These are phyloP conservation scores for Sebastes alutus DNA, from an alignment of 2,797 vertebrate species.

Conservation along the genomic window DNA sequence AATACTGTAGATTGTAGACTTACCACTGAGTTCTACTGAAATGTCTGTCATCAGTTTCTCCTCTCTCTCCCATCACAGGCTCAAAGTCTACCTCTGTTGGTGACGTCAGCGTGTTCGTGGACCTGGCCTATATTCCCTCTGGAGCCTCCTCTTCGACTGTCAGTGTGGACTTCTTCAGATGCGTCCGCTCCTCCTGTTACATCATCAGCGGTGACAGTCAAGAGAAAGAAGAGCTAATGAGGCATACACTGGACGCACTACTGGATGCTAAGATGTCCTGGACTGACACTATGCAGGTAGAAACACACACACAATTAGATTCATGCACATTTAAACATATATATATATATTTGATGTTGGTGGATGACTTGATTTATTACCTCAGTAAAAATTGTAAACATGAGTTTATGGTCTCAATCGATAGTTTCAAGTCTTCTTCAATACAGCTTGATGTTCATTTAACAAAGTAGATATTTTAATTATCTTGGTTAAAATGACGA, in stretches of 20 bases:
- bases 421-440: no score
- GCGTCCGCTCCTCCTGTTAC: conserved; percentile 90
- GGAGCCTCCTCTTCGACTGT: conserved; percentile 84
- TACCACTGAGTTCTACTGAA: neutral
- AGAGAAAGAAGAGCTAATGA: conserved; percentile 85
- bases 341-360: neutral
- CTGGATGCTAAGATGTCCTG: conserved; percentile 88
- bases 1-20: neutral
- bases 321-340: neutral
- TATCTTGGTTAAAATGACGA: no score
- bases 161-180: conserved; percentile 89
- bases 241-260: conserved; percentile 87
- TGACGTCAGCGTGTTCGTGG: conserved; percentile 84
- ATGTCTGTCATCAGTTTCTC: neutral
- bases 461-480: no score
- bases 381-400: no score
- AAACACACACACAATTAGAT: neutral
- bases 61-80: conserved; percentile 26
- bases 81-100: conserved; percentile 53
- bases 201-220: conserved; percentile 89
- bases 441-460: no score
- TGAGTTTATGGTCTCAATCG: no score
- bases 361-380: neutral
- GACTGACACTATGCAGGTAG: conserved; percentile 86
- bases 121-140: conserved; percentile 93